Conservation (phyloP, 2,113 vertebrate species). For the Triplophysa rosa region DNA sequence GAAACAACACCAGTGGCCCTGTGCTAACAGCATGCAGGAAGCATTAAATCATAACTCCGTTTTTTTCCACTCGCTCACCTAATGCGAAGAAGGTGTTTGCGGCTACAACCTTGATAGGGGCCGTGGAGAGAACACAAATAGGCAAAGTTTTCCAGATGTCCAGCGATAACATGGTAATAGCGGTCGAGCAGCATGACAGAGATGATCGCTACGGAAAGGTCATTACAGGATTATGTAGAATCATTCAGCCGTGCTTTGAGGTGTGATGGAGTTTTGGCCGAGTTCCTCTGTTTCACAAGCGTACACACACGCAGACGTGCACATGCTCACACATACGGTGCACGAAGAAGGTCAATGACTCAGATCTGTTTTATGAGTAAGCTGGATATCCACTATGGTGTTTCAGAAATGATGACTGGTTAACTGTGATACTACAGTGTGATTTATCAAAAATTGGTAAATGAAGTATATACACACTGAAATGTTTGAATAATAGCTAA, state of each 20-base stretch:
- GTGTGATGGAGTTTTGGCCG: conserved; percentile 39
- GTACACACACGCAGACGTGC: conserved; percentile 30
- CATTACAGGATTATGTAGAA: conserved; percentile 64
- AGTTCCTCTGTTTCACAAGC: conserved; percentile 21
- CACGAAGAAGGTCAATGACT: conserved; percentile 55
- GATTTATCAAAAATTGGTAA: not conserved
- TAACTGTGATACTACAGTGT: not conserved
- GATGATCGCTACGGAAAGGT: conserved; percentile 53
- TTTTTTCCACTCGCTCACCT: conserved; percentile 39
- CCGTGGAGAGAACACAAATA: conserved; percentile 61
- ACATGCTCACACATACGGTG: conserved; percentile 20
- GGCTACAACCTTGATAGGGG: conserved; percentile 59
- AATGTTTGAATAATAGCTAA: not conserved
- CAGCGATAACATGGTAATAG: conserved; percentile 64
- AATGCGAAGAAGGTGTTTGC: conserved; percentile 67
- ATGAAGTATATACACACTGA: not conserved
- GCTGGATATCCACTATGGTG: conserved; percentile 60
- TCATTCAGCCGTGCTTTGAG: conserved; percentile 53
- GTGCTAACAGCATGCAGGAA: conserved; percentile 63
- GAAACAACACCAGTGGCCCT: conserved; percentile 60
- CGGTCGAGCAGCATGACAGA: conserved; percentile 55
- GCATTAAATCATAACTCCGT: conserved; percentile 64
- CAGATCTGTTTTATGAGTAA: conserved; percentile 51
- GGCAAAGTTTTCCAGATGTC: conserved; percentile 74
- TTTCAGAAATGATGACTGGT: not conserved